Percentiles rank a stretch among this genome's conserved stretches.
phyloP scores from a whole-genome alignment of 2,888 invertebrate species.

The Scaptodrosophila latifasciaeformis region DNA sequence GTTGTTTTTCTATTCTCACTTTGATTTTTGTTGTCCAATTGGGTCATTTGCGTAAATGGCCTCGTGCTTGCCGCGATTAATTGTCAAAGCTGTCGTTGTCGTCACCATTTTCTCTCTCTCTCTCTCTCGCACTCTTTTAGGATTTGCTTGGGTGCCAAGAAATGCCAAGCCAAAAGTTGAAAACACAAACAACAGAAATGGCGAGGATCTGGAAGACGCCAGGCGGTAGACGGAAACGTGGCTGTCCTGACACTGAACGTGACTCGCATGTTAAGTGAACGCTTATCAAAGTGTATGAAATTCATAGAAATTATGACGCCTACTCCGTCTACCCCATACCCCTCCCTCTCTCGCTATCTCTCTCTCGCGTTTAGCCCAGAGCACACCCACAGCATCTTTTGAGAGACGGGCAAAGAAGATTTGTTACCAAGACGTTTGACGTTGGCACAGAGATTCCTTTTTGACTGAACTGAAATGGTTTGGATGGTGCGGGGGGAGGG shows the following conservation, averaged over 20 bases:
- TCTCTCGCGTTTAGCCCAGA: no score
- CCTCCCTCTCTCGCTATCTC: no score
- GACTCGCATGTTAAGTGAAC: conserved; percentile 59
- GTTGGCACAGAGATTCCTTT: conserved; percentile 36
- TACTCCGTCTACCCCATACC: no score
- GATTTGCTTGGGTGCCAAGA: no score
- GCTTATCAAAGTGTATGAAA: conserved; percentile 64
- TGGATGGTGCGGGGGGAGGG: neutral
- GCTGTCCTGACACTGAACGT: conserved; percentile 29
- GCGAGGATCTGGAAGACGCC: no score
- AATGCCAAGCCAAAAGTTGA: no score
- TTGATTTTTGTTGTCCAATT: neutral
- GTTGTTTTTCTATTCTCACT: neutral
- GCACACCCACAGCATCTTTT: no score
- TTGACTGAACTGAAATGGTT: neutral
- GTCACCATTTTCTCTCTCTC: no score
- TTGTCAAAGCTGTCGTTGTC: neutral
- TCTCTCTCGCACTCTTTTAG: no score
- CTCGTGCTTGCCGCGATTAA: neutral
- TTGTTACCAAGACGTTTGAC: conserved; percentile 31
- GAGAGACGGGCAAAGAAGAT: conserved; percentile 5
- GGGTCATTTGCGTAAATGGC: conserved; percentile 2
- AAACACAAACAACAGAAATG: conserved; percentile 1
- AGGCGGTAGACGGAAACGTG: neutral
- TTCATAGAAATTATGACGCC: conserved; percentile 66